Conservation (phyloP, 2,113 vertebrate species). For the Fregata magnificens region DNA sequence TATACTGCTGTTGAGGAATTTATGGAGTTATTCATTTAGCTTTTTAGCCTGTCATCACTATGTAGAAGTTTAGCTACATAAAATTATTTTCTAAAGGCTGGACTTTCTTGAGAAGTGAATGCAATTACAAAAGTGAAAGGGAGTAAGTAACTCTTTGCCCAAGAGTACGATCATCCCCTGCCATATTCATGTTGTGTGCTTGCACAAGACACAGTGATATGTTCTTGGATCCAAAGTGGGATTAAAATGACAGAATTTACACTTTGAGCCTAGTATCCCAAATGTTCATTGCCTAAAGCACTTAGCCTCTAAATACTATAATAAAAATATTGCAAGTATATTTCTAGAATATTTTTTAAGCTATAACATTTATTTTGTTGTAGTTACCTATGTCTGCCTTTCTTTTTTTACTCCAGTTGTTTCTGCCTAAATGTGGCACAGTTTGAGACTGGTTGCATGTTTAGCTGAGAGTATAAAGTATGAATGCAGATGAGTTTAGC, state of each 20-base stretch:
- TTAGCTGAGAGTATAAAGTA: constrained; percentile 22
- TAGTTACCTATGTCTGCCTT: constrained; percentile 25
- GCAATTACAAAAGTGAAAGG: constrained; percentile 1
- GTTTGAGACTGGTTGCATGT: constrained; percentile 48
- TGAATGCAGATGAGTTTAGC: constrained; percentile 27
- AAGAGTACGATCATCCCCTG: neutral
- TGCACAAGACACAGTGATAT: neutral
- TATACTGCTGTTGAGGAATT: constrained; percentile 14
- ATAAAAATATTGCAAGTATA: constrained; percentile 17
- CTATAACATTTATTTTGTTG: constrained; percentile 33
- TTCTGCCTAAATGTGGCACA: neutral
- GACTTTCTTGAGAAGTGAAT: neutral
- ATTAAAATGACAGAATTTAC: constrained; percentile 16
- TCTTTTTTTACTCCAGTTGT: neutral
- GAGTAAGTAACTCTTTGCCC: neutral
- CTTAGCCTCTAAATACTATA: constrained; percentile 3
- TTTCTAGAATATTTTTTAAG: constrained; percentile 45
- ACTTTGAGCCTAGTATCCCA: neutral
- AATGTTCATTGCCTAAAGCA: constrained; percentile 35
- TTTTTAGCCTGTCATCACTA: neutral
- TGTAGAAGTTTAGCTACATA: neutral
- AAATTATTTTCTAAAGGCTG: constrained; percentile 28
- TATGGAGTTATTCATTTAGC: neutral
- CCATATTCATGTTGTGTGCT: neutral
- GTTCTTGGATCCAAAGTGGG: constrained; percentile 1